Evolutionary conservation across 2,113 vertebrate species (phyloP).

Genomic region (Chiloscyllium plagiosum): DNA sequence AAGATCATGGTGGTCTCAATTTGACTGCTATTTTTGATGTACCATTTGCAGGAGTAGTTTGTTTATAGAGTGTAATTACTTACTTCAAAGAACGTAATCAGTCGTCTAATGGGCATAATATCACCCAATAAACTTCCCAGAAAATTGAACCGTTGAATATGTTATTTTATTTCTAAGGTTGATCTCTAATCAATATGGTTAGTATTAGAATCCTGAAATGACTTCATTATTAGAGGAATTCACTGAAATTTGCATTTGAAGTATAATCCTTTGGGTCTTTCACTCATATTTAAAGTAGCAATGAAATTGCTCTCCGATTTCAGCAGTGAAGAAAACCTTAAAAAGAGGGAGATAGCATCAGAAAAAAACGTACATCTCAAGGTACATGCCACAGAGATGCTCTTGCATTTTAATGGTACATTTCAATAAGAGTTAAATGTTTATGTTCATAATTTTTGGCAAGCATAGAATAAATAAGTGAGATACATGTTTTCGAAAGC

Average conservation of each 20-base stretch:
- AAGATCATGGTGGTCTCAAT: slow-evolving; percentile 6
- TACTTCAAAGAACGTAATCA: background rate
- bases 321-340: background rate
- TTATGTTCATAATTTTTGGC: background rate
- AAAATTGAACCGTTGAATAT: slow-evolving; percentile 13
- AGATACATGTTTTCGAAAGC: background rate
- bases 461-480: background rate
- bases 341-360: background rate
- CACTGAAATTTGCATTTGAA: background rate
- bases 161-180: background rate
- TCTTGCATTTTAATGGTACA: background rate
- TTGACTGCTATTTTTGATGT: slow-evolving; percentile 22
- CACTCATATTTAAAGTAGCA: background rate
- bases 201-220: background rate
- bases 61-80: slow-evolving; percentile 13
- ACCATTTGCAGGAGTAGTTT: background rate
- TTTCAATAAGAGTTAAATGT: background rate
- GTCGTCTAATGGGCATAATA: background rate
- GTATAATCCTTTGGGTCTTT: background rate
- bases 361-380: background rate
- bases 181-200: slow-evolving; percentile 3
- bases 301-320: background rate
- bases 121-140: background rate
- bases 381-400: background rate
- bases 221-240: slow-evolving; percentile 15